These are phyloP conservation scores for Oryzias woworae DNA, from an alignment of 2,113 vertebrate species.

Conservation along the genomic window DNA sequence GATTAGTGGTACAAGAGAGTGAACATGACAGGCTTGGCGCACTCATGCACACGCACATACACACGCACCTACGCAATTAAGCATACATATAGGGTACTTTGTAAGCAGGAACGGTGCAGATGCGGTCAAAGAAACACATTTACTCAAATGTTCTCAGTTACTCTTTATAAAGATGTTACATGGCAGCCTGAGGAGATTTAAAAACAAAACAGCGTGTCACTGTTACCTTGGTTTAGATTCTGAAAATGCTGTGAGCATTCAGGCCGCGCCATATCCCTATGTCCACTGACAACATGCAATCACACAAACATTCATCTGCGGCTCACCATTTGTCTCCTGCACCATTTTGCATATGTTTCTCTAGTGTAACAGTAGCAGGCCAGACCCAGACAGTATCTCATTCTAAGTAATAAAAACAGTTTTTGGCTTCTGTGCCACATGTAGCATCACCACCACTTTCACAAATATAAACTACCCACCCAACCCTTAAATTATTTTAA, in stretches of 20 bases:
- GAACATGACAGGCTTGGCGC: constrained; percentile 63
- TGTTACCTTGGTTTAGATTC: constrained; percentile 21
- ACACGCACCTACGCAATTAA: constrained; percentile 12
- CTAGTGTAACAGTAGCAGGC: constrained; percentile 52
- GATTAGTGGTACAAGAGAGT: constrained; percentile 67
- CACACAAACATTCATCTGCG: constrained; percentile 10
- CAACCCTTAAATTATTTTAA: constrained; percentile 49
- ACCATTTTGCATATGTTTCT: constrained; percentile 42
- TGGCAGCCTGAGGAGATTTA: constrained; percentile 45
- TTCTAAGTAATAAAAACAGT: not conserved
- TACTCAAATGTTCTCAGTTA: constrained; percentile 25
- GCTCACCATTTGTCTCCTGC: constrained; percentile 28
- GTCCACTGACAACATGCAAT: constrained; percentile 34
- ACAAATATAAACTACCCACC: not conserved
- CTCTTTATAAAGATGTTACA: constrained; percentile 35
- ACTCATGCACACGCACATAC: constrained; percentile 11
- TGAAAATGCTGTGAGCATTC: constrained; percentile 18
- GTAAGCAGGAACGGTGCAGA: constrained; percentile 36
- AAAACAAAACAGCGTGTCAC: constrained; percentile 42
- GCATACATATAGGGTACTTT: constrained; percentile 33
- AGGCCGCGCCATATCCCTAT: constrained; percentile 42
- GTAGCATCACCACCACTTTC: constrained; percentile 52
- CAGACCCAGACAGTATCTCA: not conserved
- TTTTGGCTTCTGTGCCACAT: constrained; percentile 41
- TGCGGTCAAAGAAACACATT: constrained; percentile 15